Evolutionary conservation across 1,140 invertebrate genomes (phyloP), one percentile per base, ranked within the genome.

Genomic region (Nymphalis io): DNA sequence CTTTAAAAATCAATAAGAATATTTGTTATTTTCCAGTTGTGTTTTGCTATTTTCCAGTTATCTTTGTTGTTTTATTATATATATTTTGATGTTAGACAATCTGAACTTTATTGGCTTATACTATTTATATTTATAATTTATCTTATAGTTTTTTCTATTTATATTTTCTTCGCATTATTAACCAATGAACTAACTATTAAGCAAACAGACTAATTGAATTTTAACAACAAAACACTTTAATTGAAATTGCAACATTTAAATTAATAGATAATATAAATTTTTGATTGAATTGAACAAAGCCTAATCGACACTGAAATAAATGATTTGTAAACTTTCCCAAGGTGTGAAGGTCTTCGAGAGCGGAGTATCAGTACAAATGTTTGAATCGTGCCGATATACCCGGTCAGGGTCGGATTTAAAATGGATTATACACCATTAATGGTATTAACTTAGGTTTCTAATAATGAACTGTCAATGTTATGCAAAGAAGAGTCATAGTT

Each of bases 371-470:
- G 57, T n/a, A 66, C 53, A 72, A 65, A 66, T 70, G 70, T 62
- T 72, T 74, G 39, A 70, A 75, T 72, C 73, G 73, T 75, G 70
- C 73, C 62, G 69, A 68, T 59, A 61, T 60, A 46, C 48, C 38
- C 44, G 64, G 73, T 60, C 68, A 74, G 18, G 73, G 73, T 68
- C 69, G 70, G 23, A 55, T 33, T 64, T 65, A 59, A 68, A 71
- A 71, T 68, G 70, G 60, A 68, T 74, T 63, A 68, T 65, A 59
- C 64, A 58, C 72, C 66, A 68, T 73, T 73, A 68, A 39, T 67
- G 60, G 58, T 61, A 66, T 21, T 20, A 60, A 42, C 38, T 57
- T n/a, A 64, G 62, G 10, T 42, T 39, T 55, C 46, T 63, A 18
- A 48, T 40, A 70, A 58, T 63, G 60, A 46, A 23, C 60, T 63